Evolutionary conservation across 2,888 invertebrate species (phyloP).

Genomic region (Aspidiotus rigidus): DNA sequence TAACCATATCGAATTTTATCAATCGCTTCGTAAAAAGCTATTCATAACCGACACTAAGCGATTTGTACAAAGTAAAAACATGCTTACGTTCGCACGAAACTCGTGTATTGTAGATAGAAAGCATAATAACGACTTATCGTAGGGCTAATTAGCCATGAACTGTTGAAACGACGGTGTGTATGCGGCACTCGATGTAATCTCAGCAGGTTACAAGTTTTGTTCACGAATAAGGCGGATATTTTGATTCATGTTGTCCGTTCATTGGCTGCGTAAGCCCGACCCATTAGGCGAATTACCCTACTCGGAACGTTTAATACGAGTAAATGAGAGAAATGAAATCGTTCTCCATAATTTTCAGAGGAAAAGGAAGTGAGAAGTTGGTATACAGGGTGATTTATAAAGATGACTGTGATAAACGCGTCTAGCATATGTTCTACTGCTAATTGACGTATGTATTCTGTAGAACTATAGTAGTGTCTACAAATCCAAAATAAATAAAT

Average conservation of each 20-base stretch:
- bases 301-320: background rate
- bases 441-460: no score
- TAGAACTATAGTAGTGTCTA: no score
- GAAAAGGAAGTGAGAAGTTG: no score
- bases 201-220: constrained; percentile 19
- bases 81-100: background rate
- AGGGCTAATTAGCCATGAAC: constrained; percentile 25
- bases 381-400: no score
- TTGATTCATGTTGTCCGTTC: constrained; percentile 23
- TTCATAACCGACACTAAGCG: no score
- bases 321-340: no score
- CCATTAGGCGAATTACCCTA: constrained; percentile 25
- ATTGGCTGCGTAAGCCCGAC: constrained; percentile 30
- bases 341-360: no score
- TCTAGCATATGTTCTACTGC: no score
- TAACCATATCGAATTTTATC: no score
- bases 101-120: background rate
- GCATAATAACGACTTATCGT: background rate
- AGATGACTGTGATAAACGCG: no score
- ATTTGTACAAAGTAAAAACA: background rate
- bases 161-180: constrained; percentile 8
- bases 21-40: no score
- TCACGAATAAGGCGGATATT: constrained; percentile 16
- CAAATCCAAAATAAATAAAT: no score
- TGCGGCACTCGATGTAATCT: constrained; percentile 9